Evolutionary conservation across 2,888 invertebrate genomes (phyloP), one percentile per base, ranked within the genome.

Genomic region (Lycocerus yunnanus): DNA sequence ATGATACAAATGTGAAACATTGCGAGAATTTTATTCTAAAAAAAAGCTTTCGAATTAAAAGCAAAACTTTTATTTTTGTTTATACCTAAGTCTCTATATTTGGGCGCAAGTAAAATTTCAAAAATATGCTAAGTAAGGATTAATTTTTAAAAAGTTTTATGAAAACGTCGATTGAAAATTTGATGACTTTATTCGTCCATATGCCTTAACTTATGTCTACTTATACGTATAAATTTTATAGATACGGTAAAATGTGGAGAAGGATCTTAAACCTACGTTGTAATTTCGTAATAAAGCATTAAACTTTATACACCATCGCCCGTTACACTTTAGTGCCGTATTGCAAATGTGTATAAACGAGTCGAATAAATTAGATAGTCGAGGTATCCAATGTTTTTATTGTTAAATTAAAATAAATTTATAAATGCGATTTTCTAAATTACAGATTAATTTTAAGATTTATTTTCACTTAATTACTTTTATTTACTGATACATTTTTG

Each of bases 1-100:
- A 80, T 77, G 80, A 77, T 78, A 78, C 79, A 77, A 77, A 78
- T 79, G 77, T 78, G 79, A 79, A 78, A 78, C 79, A 78, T 76
- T 75, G 79, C 77, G 70, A 70, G 70, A 20, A 69, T 58, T 67
- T 58, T 71, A 65, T 65, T 69, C 65, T 72, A 69, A 72, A 61
- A 68, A 69, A 61, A 67, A 75, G 68, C 61, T 63, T 63, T 70
- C 70, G 73, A 75, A 75, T 75, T 75, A 72, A 73, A 75, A 75
- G 72, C 58, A 70, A 67, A 18, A 68, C 59, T 72, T 67, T 65
- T 60, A 70, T 70, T 70, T 75, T 70, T n/a, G 20, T 18, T 20
- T 63, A n/a, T 6, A n/a, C n/a, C n/a, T 43, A 43, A 43, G n/a
- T 43, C 43, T 43, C n/a, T 43, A 43, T 43, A 6, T n/a, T 6